Base-by-base conservation (phyloP, 2,113 vertebrate genomes). In the Chroicocephalus ridibundus region DNA sequence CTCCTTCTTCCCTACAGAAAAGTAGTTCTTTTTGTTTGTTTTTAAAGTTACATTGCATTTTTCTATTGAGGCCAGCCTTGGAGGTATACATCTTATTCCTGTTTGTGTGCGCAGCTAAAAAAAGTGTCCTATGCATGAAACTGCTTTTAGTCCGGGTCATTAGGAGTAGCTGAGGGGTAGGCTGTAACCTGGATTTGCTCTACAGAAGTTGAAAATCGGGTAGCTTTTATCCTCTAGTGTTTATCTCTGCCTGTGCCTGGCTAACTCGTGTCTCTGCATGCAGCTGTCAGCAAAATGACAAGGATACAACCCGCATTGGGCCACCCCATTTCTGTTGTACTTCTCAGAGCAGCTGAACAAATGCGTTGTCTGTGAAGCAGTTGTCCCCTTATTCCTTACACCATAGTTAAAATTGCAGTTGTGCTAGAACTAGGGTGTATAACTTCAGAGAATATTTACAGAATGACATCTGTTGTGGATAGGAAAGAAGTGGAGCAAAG, bases 321-420 rank as follows among this genome's bases (percentile, higher is more conserved):
- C 13, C 6, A 27, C 36, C 4, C 7, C 19, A 13, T 58, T 85
- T 94, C 82, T 93, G 40, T 68, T 72, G n/a, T 51, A 11, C 47
- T 86, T 44, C 36, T 69, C 11, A 32, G 34, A 60, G 46, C 83
- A 78, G 31, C 46, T 81, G 6, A 36, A 38, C 15, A 65, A 14
- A 38, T n/a, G 10, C 8, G 5, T 15, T 92, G 42, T 44, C 32
- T 2, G 4, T 0, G 0, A 29, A 78, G 42, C 27, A 77, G 25
- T 34, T 62, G 38, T 90, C 8, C 5, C 15, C 1, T 5, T 81
- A 0, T 82, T 91, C 76, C 29, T 88, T 19, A 19, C 4, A n/a
- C 20, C 38, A 65, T 1, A 6, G 27, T 52, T 57, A 46, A 69
- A 64, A 68, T 14, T 65, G 27, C 42, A 49, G 44, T 44, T 82